These are phyloP conservation scores for Carapus acus DNA, from an alignment of 2,797 vertebrate genomes.

Conservation along the genomic window DNA sequence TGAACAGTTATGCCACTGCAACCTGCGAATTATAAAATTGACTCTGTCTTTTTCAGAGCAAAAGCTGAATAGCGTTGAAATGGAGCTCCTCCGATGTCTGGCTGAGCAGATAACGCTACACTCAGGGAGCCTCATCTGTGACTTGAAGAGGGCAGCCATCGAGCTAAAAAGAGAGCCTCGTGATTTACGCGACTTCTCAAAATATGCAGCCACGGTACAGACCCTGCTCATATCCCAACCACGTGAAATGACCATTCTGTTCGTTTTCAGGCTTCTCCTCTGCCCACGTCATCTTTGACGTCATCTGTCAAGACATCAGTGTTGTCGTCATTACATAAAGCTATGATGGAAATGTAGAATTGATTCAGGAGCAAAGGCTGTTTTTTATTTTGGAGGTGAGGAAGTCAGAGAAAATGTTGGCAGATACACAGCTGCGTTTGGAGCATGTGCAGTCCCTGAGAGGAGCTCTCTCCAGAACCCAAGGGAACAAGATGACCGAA, in stretches of 20 bases:
- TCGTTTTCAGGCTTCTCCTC: too few species aligned
- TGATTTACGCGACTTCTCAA: slow-evolving; percentile 62
- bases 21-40: neutral
- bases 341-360: neutral
- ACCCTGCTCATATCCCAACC: neutral
- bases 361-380: too few species aligned
- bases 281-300: too few species aligned
- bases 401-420: slow-evolving; percentile 52
- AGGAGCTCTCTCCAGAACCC: slow-evolving; percentile 54
- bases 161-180: slow-evolving; percentile 58
- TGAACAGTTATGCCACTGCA: neutral
- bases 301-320: too few species aligned
- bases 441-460: slow-evolving; percentile 70
- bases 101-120: slow-evolving; percentile 56
- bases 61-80: slow-evolving; percentile 57
- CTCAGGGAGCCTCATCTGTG: slow-evolving; percentile 59
- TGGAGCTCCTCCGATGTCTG: slow-evolving; percentile 62
- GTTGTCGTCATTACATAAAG: neutral
- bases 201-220: slow-evolving; percentile 71
- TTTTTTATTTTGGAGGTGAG: slow-evolving; percentile 65
- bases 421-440: slow-evolving; percentile 55
- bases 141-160: slow-evolving; percentile 59
- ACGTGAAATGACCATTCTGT: too few species aligned
- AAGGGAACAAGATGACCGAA: slow-evolving; percentile 51
- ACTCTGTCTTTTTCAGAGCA: slow-evolving; percentile 51